These are phyloP conservation scores for Drosophila repletoides DNA, from an alignment of 1,140 invertebrate species.

Conservation along the genomic window DNA sequence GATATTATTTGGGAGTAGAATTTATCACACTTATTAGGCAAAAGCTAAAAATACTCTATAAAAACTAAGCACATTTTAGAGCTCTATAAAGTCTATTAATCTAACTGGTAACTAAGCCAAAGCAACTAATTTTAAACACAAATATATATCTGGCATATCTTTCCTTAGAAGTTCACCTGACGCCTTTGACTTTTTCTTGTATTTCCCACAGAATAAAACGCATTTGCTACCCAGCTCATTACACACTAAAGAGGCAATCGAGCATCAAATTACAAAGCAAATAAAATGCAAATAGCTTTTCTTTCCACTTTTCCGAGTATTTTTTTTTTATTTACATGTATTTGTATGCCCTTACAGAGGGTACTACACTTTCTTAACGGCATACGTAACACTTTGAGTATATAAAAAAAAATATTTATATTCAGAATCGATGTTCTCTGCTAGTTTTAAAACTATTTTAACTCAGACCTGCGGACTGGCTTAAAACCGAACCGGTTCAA, in stretches of 20 bases:
- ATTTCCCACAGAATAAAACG: constrained; percentile 48
- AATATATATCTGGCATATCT: background rate
- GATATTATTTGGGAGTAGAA: constrained; percentile 1
- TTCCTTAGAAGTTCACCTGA: constrained; percentile 4
- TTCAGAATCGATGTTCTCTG: too few relatives aligned
- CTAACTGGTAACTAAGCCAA: too few relatives aligned
- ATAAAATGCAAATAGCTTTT: constrained; percentile 78
- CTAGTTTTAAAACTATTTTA: too few relatives aligned
- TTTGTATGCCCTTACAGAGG: background rate
- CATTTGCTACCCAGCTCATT: constrained; percentile 67
- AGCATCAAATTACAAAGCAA: constrained; percentile 78
- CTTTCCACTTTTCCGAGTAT: constrained; percentile 24
- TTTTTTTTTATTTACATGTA: constrained; percentile 25
- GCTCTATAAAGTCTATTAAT: too few relatives aligned
- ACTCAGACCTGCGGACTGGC: too few relatives aligned
- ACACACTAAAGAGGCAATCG: constrained; percentile 78
- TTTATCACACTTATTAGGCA: background rate
- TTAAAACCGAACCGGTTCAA: too few relatives aligned
- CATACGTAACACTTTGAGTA: too few relatives aligned
- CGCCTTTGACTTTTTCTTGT: constrained; percentile 4
- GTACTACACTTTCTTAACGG: background rate
- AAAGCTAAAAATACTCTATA: background rate
- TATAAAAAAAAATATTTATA: too few relatives aligned
- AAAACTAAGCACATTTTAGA: too few relatives aligned
- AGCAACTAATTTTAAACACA: too few relatives aligned